Conservation (phyloP, 2,797 vertebrate species). For the Sebastes itinus region DNA sequence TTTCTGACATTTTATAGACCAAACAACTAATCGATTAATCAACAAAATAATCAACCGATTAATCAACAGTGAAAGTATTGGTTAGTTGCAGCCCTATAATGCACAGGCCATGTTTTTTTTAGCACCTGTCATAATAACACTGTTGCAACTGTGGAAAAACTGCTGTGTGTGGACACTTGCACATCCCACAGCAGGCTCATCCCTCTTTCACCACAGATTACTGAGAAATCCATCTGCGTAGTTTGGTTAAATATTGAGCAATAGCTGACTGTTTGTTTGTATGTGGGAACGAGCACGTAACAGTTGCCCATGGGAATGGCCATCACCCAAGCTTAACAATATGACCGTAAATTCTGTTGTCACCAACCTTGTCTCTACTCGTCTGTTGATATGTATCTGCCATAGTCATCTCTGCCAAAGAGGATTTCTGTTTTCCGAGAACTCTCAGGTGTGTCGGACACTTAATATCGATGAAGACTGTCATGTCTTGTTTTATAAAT, state of each 20-base stretch:
- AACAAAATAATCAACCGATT: no score
- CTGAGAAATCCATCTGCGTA: conserved; percentile 1
- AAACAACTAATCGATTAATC: not conserved
- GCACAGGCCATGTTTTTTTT: not conserved
- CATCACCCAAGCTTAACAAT: conserved; percentile 17
- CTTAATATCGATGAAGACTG: not conserved
- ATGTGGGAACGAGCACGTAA: not conserved
- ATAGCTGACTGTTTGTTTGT: not conserved
- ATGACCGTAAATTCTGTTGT: not conserved
- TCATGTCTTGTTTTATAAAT: not conserved
- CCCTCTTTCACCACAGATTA: not conserved
- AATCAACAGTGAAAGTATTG: no score
- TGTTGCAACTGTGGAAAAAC: not conserved
- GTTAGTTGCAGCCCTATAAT: not conserved
- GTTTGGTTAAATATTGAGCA: conserved; percentile 43
- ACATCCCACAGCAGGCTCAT: not conserved
- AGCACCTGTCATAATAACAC: not conserved
- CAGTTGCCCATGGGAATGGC: not conserved
- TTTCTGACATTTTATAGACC: no score
- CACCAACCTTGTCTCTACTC: conserved; percentile 6
- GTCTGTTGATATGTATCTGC: not conserved
- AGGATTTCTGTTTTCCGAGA: not conserved
- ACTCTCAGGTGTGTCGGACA: not conserved
- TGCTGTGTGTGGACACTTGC: not conserved
- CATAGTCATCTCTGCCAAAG: not conserved